Percentiles rank a stretch among this genome's conserved stretches.
Evolutionary conservation across 2,113 vertebrate genomes (phyloP).

Genomic region (Halcyon malimbica): DNA sequence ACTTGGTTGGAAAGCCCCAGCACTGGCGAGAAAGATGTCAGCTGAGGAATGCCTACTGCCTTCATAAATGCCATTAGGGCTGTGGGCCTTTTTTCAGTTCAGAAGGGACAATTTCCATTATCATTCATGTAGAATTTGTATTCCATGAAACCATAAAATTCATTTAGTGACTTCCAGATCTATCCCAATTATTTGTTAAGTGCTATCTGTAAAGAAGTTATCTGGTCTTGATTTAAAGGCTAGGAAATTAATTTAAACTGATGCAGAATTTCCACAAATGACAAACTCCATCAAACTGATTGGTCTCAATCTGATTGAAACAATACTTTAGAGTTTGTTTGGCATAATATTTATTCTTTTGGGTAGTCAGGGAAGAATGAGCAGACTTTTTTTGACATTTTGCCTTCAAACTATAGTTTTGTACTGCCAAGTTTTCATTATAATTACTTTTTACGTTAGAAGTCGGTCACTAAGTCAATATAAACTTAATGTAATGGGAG

Average conservation of each 20-base stretch:
- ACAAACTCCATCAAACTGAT: constrained; percentile 17
- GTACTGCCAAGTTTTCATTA: not conserved
- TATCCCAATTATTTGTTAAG: not conserved
- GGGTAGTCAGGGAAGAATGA: not conserved
- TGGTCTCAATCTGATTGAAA: not conserved
- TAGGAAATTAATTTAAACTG: not conserved
- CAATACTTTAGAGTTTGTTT: not conserved
- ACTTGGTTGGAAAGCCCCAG: not conserved
- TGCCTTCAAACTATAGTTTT: not conserved
- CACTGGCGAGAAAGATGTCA: not conserved
- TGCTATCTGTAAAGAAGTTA: not conserved
- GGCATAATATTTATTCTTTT: not conserved
- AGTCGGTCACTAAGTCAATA: not conserved
- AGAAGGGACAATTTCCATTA: not conserved
- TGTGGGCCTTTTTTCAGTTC: not conserved
- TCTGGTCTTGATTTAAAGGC: constrained; percentile 2
- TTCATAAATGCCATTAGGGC: not conserved
- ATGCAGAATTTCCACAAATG: constrained; percentile 9
- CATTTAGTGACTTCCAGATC: not conserved
- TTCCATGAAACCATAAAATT: not conserved
- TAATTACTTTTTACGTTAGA: constrained; percentile 3
- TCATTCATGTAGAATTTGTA: not conserved
- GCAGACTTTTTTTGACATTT: not conserved
- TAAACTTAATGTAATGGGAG: not conserved
- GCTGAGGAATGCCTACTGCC: not conserved